Conservation (phyloP, 2,113 vertebrate genomes). For the Cavia aperea region DNA sequence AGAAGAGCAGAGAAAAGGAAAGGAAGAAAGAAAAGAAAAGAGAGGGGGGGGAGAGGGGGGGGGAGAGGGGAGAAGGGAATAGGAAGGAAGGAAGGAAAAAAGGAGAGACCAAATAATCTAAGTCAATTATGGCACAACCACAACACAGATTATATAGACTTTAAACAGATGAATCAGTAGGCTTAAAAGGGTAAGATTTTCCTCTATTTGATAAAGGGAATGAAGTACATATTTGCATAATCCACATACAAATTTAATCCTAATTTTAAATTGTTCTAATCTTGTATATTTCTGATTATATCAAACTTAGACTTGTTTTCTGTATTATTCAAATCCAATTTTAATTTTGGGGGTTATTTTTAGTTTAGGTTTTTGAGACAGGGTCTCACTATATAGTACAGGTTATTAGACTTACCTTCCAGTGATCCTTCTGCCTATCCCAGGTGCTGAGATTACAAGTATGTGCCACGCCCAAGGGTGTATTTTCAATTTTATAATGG, state of each 20-base stretch:
- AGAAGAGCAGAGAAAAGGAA: rapidly evolving
- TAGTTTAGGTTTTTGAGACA: not conserved
- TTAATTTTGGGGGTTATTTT: not conserved
- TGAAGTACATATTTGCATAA: not conserved
- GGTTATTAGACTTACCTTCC: not conserved
- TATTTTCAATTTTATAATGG: not conserved
- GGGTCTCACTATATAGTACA: not conserved
- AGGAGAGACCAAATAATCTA: not conserved
- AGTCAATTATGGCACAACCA: not conserved
- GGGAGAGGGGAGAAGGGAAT: too few relatives aligned
- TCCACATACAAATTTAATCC: too few relatives aligned
- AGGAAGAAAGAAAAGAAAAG: too few relatives aligned
- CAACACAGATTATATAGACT: not conserved
- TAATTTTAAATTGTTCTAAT: too few relatives aligned
- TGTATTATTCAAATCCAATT: not conserved
- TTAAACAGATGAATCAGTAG: not conserved
- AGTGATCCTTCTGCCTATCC: not conserved
- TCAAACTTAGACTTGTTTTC: not conserved
- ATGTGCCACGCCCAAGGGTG: not conserved
- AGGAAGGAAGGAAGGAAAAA: too few relatives aligned
- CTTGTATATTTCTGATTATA: not conserved
- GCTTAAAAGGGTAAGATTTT: not conserved
- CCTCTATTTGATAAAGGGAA: not conserved
- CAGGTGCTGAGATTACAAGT: not conserved
- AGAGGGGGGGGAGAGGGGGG: too few relatives aligned